Percentiles rank a stretch among this genome's conserved stretches.
Conservation (phyloP, 2,113 vertebrate genomes). For the Eolophus roseicapilla region DNA sequence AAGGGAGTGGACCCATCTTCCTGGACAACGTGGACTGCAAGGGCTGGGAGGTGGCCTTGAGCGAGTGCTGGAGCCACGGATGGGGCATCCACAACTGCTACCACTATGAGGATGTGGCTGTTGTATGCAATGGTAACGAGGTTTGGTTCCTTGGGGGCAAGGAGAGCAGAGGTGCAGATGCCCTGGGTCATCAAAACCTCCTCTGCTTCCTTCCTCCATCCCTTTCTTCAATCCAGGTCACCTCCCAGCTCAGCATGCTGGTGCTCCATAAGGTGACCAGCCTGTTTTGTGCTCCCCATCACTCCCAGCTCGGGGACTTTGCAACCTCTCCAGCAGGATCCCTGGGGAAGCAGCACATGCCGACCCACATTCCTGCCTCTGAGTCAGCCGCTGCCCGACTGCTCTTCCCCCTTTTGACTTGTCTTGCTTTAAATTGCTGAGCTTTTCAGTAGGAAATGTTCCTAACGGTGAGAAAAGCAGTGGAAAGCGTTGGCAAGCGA, state of each 20-base stretch:
- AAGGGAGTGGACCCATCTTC: conserved; percentile 84
- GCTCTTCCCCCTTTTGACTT: conserved; percentile 10
- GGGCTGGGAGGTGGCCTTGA: conserved; percentile 83
- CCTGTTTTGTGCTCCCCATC: neutral
- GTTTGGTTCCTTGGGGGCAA: neutral
- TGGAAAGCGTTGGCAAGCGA: neutral
- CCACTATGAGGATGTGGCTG: conserved; percentile 94
- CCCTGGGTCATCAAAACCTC: neutral
- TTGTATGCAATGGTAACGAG: conserved; percentile 85
- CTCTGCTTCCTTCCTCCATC: neutral
- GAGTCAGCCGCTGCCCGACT: neutral
- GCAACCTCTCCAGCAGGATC: neutral
- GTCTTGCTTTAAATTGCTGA: neutral
- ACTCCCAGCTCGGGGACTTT: neutral
- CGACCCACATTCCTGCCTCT: neutral
- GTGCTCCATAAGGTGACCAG: neutral
- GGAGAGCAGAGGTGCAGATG: neutral
- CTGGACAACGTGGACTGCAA: conserved; percentile 95
- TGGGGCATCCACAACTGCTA: conserved; percentile 98
- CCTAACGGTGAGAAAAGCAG: conserved; percentile 35
- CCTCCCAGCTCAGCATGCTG: neutral
- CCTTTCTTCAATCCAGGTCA: neutral
- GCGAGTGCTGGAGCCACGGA: conserved; percentile 86
- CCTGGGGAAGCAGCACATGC: neutral
- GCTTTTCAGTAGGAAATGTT: neutral